Evolutionary conservation across 2,113 vertebrate genomes (phyloP).

Genomic region (Tachycineta bicolor): DNA sequence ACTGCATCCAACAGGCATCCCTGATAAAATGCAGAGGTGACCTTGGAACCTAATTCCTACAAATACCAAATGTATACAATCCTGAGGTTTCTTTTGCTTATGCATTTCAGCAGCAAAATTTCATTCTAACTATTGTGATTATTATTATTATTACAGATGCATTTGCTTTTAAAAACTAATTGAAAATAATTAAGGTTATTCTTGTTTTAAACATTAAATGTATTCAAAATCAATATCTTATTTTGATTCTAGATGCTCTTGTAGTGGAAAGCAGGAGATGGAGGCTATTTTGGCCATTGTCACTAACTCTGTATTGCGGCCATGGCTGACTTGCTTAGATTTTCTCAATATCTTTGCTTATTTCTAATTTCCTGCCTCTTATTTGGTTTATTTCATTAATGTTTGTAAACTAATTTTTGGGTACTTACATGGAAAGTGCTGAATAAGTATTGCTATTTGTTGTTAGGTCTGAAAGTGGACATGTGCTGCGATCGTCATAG

Average conservation of each 20-base stretch:
- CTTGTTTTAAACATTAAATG: not conserved
- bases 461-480: not conserved
- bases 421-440: not conserved
- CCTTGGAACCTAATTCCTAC: not conserved
- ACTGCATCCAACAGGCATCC: not conserved
- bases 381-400: constrained; percentile 20
- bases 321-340: not conserved
- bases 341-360: constrained; percentile 34
- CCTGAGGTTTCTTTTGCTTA: not conserved
- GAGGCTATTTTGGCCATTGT: not conserved
- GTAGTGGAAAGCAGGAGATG: not conserved
- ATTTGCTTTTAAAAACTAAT: not conserved
- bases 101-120: not conserved
- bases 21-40: not conserved
- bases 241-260: constrained; percentile 32
- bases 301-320: not conserved
- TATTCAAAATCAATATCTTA: constrained; percentile 55
- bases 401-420: constrained; percentile 2
- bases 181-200: not conserved
- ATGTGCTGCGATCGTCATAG: not conserved
- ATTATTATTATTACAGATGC: not conserved
- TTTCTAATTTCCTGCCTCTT: constrained; percentile 41
- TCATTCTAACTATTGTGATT: not conserved
- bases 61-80: not conserved
- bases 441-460: not conserved